Evolutionary conservation across 2,888 invertebrate species (phyloP).

Genomic region (Mythimna lalbum): DNA sequence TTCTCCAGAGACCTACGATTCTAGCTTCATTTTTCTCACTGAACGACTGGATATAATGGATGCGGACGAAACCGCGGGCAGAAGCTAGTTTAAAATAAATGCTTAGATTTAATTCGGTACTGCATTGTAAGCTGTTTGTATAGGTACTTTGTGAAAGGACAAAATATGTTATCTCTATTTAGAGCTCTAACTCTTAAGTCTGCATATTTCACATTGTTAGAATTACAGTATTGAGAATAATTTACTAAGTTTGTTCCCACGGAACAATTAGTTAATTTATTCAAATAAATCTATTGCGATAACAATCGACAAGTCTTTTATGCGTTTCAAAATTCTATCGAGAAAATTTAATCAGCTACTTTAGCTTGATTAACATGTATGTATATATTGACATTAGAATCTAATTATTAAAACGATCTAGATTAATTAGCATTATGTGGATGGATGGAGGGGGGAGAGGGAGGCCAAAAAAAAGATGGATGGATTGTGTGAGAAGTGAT

Average conservation of each 20-base stretch:
- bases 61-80: too few species aligned
- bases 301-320: conserved; percentile 1
- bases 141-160: background rate
- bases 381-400: conserved; percentile 41
- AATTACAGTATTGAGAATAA: conserved; percentile 49
- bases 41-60: too few species aligned
- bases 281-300: conserved; percentile 12
- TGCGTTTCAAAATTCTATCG: conserved; percentile 21
- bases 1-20: too few species aligned
- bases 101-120: background rate
- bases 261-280: conserved; percentile 30
- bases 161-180: background rate
- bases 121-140: background rate
- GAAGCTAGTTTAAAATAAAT: too few species aligned
- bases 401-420: background rate
- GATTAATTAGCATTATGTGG: conserved; percentile 2
- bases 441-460: too few species aligned
- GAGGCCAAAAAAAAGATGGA: too few species aligned
- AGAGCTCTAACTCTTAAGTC: background rate
- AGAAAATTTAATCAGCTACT: background rate
- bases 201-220: conserved; percentile 28
- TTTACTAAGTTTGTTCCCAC: conserved; percentile 38
- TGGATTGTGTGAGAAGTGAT: too few species aligned
- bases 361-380: conserved; percentile 21
- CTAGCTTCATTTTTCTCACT: too few species aligned